Evolutionary conservation across 2,113 vertebrate species (phyloP), one percentile per base, ranked within the genome.

Genomic region (Oreochromis niloticus): DNA sequence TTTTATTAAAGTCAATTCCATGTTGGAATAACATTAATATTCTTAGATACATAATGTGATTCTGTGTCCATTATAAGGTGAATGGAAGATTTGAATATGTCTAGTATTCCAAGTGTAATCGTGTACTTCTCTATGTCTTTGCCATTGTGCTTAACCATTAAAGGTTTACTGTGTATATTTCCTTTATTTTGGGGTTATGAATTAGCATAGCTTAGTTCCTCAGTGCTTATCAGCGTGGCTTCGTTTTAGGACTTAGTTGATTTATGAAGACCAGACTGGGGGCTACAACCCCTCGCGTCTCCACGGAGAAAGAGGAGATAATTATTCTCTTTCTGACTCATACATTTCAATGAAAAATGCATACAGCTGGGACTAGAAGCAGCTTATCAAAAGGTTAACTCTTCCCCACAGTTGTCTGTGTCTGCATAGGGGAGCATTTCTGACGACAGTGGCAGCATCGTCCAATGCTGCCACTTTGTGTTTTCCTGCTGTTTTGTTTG

Each of bases 341-440:
- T 63, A 90, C 88, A 89, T 93, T 92, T 89, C 66, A 36, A 94
- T 95, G 91, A 94, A 95, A 95, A 95, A 93, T 94, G 91, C 94
- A 95, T 94, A 92, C 92, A 89, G 92, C 93, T 85, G 92, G 85
- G 92, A 93, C 91, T 91, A 79, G 84, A 90, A 94, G 91, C 89
- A 89, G 92, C 91, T 94, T 93, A 95, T 95, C 91, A 93, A 94
- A 94, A 94, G 94, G 95, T 95, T 95, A 96, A 92, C 91, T 93
- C 91, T 95, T 95, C 92, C 90, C 85, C 84, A 89, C 90, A 89
- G 88, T 93, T 93, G 90, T 89, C 92, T 93, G 84, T 54, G 88
- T 82, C 81, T 91, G 89, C 92, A 94, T 93, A 93, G 57, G 63
- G 80, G 81, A 92, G 75, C 56, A 54, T 92, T 92, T 94, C 87